A percentile compares a stretch with the other conserved stretches of the same genome.
Evolutionary conservation across 2,797 vertebrate species (phyloP).

Genomic region (Hemitrygon akajei): DNA sequence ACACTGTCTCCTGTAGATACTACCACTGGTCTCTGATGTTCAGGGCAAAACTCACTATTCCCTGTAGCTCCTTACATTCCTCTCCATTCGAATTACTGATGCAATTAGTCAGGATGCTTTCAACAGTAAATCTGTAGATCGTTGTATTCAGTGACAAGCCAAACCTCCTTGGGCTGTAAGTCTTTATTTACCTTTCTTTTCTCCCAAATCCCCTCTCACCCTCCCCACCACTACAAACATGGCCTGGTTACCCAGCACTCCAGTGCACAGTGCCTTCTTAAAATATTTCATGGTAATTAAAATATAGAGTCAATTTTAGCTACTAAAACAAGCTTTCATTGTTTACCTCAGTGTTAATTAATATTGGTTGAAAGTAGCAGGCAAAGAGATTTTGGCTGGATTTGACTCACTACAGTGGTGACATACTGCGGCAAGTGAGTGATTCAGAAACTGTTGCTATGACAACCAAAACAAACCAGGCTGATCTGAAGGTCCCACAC

Average conservation of each 20-base stretch:
- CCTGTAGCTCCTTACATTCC: too few relatives aligned
- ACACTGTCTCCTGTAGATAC: too few relatives aligned
- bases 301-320: neutral
- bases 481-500: neutral
- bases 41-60: too few relatives aligned
- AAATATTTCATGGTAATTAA: neutral
- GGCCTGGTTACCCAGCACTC: neutral
- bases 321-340: neutral
- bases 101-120: too few relatives aligned
- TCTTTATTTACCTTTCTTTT: neutral
- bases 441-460: conserved; percentile 32
- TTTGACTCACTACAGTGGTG: neutral
- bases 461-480: conserved; percentile 40
- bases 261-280: neutral
- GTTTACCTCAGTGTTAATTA: neutral
- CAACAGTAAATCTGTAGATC: too few relatives aligned
- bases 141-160: too few relatives aligned
- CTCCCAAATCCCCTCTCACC: too few relatives aligned
- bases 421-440: conserved; percentile 39
- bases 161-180: too few relatives aligned
- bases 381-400: conserved; percentile 2
- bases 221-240: neutral
- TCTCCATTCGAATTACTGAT: too few relatives aligned
- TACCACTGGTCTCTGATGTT: too few relatives aligned
- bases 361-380: neutral